Conservation (phyloP, 2,888 invertebrate species). For the Oscheius sp. region DNA sequence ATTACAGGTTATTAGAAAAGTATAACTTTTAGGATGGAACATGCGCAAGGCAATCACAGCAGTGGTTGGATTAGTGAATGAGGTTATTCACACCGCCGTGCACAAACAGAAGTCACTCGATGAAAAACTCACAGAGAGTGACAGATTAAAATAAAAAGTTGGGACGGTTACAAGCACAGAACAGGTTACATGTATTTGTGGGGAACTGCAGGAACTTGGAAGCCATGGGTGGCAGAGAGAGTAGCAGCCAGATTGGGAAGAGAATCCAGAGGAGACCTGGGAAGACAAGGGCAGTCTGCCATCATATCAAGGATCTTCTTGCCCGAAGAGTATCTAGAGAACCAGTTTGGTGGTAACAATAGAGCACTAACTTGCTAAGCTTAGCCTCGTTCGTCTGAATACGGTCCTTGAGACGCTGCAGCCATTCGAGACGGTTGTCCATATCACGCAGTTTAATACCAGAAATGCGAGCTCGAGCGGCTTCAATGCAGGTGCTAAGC, state of each 20-base stretch:
- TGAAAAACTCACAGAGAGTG: slow-evolving; percentile 19
- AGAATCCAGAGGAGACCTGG: neutral
- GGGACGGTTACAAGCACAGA: neutral
- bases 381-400: slow-evolving; percentile 24
- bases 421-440: slow-evolving; percentile 31
- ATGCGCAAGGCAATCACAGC: slow-evolving; percentile 30
- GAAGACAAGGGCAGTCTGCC: slow-evolving; percentile 4
- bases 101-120: slow-evolving; percentile 3
- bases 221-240: neutral
- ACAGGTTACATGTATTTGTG: neutral
- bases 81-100: slow-evolving; percentile 31
- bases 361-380: slow-evolving; percentile 24
- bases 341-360: neutral
- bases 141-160: slow-evolving; percentile 1
- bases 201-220: neutral
- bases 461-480: slow-evolving; percentile 37
- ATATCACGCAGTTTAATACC: slow-evolving; percentile 31
- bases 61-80: slow-evolving; percentile 25
- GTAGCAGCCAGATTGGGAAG: slow-evolving; percentile 4
- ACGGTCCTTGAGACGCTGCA: slow-evolving; percentile 7
- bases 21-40: slow-evolving; percentile 7
- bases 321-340: slow-evolving; percentile 39
- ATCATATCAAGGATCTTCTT: slow-evolving; percentile 39
- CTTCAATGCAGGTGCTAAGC: slow-evolving; percentile 56
- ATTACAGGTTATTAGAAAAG: slow-evolving; percentile 35